Conservation (phyloP, 2,888 invertebrate genomes). For the Harpalus rubripes region DNA sequence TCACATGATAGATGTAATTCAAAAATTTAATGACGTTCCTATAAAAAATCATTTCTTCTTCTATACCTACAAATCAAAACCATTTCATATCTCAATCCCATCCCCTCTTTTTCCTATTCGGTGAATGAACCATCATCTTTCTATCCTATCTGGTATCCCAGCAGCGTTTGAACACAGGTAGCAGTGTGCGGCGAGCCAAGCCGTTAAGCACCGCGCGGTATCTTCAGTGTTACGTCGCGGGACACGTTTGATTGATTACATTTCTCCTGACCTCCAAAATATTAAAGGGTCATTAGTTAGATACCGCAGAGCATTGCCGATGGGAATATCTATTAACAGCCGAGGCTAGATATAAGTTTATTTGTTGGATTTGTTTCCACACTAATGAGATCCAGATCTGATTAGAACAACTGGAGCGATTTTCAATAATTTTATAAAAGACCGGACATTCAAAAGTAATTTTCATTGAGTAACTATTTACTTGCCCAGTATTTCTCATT, state of each 20-base stretch:
- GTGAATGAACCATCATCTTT: constrained; percentile 15
- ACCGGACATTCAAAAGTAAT: too few relatives aligned
- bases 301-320: constrained; percentile 34
- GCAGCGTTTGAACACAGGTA: constrained; percentile 47
- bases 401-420: not conserved
- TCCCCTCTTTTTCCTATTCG: not conserved
- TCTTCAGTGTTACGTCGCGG: constrained; percentile 30
- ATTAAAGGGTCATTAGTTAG: constrained; percentile 60
- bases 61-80: not conserved
- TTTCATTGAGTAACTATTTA: too few relatives aligned
- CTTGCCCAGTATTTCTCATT: too few relatives aligned
- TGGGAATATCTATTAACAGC: constrained; percentile 57
- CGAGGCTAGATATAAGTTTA: constrained; percentile 11
- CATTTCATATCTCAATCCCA: not conserved
- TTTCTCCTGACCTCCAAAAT: constrained; percentile 49
- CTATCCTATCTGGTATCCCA: not conserved
- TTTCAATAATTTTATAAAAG: not conserved
- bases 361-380: constrained; percentile 27
- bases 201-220: constrained; percentile 50
- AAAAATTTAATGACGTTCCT: not conserved
- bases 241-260: constrained; percentile 60
- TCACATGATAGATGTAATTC: too few relatives aligned
- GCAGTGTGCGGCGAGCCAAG: constrained; percentile 18
- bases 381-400: constrained; percentile 19
- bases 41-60: not conserved